phyloP scores from a whole-genome alignment of 2,888 invertebrate genomes.

The Synergus gifuensis region DNA sequence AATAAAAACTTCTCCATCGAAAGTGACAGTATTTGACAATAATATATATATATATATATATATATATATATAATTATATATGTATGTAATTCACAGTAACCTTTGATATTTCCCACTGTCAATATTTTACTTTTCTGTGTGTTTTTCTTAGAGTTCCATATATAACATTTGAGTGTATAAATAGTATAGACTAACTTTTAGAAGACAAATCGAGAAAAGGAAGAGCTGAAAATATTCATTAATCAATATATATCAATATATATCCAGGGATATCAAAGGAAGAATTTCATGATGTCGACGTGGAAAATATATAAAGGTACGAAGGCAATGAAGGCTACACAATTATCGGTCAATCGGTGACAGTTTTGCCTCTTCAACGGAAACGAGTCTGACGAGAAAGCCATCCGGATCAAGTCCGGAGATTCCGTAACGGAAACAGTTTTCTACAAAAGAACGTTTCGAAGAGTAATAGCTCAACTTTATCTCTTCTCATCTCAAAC shows the following conservation, averaged over 20 bases:
- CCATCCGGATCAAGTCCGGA: slow-evolving; percentile 14
- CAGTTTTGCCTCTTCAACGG: slow-evolving; percentile 27
- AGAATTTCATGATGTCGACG: not conserved
- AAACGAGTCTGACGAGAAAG: slow-evolving; percentile 31
- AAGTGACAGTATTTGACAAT: not conserved
- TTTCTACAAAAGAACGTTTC: not conserved
- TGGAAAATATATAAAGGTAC: not conserved
- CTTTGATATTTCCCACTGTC: not conserved
- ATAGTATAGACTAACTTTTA: not conserved
- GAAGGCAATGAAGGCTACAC: slow-evolving; percentile 9
- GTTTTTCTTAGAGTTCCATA: not conserved
- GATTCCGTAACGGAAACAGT: slow-evolving; percentile 39
- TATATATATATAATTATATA: too few relatives aligned
- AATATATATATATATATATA: too few relatives aligned
- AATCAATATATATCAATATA: not conserved
- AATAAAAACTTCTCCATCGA: too few relatives aligned
- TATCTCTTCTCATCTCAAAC: not conserved
- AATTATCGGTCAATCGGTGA: slow-evolving; percentile 36
- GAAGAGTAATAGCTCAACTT: not conserved
- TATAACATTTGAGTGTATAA: not conserved
- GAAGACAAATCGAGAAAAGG: not conserved
- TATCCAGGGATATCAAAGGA: not conserved
- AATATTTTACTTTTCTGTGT: not conserved
- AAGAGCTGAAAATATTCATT: not conserved
- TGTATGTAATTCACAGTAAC: not conserved